Base-by-base conservation (phyloP, 2,113 vertebrate species). In the Rana temporaria region DNA sequence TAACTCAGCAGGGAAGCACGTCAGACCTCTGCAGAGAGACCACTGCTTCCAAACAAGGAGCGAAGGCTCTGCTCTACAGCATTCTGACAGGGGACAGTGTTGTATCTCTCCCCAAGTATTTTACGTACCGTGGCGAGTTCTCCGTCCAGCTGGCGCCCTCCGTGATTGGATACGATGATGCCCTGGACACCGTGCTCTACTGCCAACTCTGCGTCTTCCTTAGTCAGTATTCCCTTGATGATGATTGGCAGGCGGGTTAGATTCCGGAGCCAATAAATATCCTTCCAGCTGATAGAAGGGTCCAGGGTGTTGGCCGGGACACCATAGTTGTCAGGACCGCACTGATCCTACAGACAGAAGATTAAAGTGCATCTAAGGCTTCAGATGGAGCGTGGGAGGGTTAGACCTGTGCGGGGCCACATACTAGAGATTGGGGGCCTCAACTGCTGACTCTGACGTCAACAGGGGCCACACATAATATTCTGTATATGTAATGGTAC, bases 161-260 rank as follows among this genome's bases (percentile, higher is more conserved):
- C 98, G 0, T 99, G 98, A 85, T 99, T 99, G 80, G 97, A 99
- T 81, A 99, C 97, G 0, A 99, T 93, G 91, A 99, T 95, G 78
- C 96, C 98, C 22, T 95, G 94, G 26, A 97, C 94, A 0, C 95
- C 94, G 0, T 98, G 94, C 67, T 93, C 93, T 88, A 98, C 89
- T 0, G 98, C 98, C 88, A 98, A 88, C 87, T 98, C 96, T 0
- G 97, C 97, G 14, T 99, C 98, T 90, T 99, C 97, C 88, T 94
- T 98, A 0, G 98, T 99, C 88, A 99, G 86, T 90, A 99, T 98
- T 38, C 98, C 98, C 90, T 99, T 99, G 87, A 99, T 92, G 86
- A 99, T 95, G 82, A 99, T 92, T 48, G 97, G 98, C 84, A 99
- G 88, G 8, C 52, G 86, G n/a, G 97, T 98, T 83, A 97, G 87